Evolutionary conservation across 2,113 vertebrate genomes (phyloP), one percentile per base, ranked within the genome.

Genomic region (Oryzias curvinotus): DNA sequence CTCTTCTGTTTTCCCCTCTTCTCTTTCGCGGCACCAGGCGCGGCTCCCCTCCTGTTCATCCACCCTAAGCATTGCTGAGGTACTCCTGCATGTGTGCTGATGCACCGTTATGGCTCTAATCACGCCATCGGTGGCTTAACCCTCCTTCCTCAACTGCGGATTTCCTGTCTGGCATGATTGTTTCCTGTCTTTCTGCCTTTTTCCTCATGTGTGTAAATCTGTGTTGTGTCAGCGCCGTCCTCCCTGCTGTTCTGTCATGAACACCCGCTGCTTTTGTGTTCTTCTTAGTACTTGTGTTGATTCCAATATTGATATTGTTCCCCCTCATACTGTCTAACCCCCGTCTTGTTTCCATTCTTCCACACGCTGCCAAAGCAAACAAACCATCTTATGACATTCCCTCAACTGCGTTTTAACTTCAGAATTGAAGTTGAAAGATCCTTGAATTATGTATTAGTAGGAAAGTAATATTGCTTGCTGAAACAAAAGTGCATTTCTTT

Each of bases 61-160:
- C 92, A 98, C 96, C 94, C 95, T 96, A 98, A 98, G 96, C 96
- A 96, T 98, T 95, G 96, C 96, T 91, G 97, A 98, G 97, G 96
- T 99, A 99, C 93, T 97, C 89, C 94, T 96, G 96, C 96, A 96
- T 93, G 94, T 90, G 88, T 94, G 94, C 90, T 92, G 78, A 81
- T 75, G 75, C 87, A 83, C 77, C 50, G 23, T 77, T 82, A 82
- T 74, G 17, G 77, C 73, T 65, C n/a, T 60, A 59, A 72, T 57
- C 71, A 68, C 59, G 70, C 52, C 72, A 67, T 55, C 64, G 15
- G 59, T 73, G 62, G 41, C 52, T 53, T 6, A 83, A 55, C 50
- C 88, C 82, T 78, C 88, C 80, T 83, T 89, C 90, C 82, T 80
- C 89, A 64, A 28, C 44, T 89, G 78, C 47, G 87, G 47, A 69